Base-by-base conservation (phyloP, 2,888 invertebrate genomes). In the Calephelis perditalis region DNA sequence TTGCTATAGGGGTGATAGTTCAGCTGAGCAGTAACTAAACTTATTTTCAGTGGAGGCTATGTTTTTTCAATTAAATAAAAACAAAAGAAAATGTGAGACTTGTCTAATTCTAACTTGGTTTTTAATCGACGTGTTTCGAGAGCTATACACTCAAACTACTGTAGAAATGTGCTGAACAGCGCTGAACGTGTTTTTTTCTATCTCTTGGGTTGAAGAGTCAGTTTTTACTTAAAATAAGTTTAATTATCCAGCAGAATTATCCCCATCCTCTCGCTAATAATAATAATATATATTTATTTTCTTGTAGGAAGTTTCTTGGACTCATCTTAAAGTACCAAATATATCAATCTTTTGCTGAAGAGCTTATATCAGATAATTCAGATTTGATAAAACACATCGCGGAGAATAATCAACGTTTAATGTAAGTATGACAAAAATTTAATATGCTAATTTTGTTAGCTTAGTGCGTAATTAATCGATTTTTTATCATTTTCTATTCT, bases 281-380 rank as follows among this genome's bases (percentile, higher is more conserved):
- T n/a, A n/a, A n/a, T n/a, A n/a, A n/a, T n/a, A n/a, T n/a, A 37
- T 45, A 0, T n/a, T 46, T 26, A 47, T 44, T 63, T 62, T 67
- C 66, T 54, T 67, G 58, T 89, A 92, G 92, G 46, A 91, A 92
- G 82, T 92, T 92, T 68, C 81, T 92, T 79, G 92, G 92, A 0
- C 72, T 85, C 1, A 84, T 93, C 62, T 70, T 92, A 26, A 92
- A 92, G 69, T 93, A 93, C 69, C 92, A 93, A 79, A 79, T 93
- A 15, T 83, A 92, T 60, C 88, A 91, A 65, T 85, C 88, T 6
- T 87, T 83, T 71, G 89, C 89, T 12, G 86, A 89, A 68, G 91
- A 92, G 66, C 76, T 91, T 10, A 71, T 76, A 57, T 82, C 81
- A 5, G 86, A 86, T 70, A 85, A 90, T 59, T 83, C 76, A 10